These are phyloP conservation scores for Spea multiplicata DNA, from an alignment of 2,113 vertebrate species.

Conservation along the genomic window DNA sequence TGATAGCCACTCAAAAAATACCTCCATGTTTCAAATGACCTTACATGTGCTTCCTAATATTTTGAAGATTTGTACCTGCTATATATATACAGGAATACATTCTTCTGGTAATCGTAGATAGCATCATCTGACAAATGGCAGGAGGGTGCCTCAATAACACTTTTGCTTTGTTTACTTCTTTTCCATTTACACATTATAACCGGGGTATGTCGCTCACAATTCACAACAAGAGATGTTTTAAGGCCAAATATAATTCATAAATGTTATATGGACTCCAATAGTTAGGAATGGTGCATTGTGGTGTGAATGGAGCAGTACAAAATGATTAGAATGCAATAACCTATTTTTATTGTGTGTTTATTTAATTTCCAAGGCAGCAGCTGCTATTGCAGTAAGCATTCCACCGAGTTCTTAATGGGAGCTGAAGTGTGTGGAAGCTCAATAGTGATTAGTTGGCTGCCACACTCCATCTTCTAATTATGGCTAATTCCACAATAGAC, in stretches of 20 bases:
- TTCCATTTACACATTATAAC: not conserved
- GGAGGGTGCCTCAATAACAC: no score
- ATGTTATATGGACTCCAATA: not conserved
- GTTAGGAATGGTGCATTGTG: constrained; percentile 6
- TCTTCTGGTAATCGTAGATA: no score
- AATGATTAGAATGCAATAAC: constrained; percentile 34
- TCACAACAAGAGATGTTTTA: not conserved
- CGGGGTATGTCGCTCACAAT: not conserved
- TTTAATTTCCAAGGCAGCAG: constrained; percentile 43
- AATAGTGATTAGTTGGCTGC: constrained; percentile 38
- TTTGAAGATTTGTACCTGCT: no score
- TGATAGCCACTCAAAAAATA: no score
- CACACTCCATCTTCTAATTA: constrained; percentile 44
- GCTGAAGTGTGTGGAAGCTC: constrained; percentile 35
- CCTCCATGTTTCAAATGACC: no score
- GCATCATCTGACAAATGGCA: no score
- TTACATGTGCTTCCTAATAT: no score
- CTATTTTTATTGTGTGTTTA: constrained; percentile 39
- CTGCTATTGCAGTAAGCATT: constrained; percentile 24
- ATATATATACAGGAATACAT: no score
- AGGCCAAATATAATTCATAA: not conserved
- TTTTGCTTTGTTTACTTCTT: not conserved
- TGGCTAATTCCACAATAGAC: constrained; percentile 40
- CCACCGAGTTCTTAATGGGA: constrained; percentile 27
- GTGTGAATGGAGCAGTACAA: constrained; percentile 17